These are phyloP conservation scores for Drosophila yakuba DNA, from an alignment of 1,140 invertebrate genomes.

Conservation along the genomic window DNA sequence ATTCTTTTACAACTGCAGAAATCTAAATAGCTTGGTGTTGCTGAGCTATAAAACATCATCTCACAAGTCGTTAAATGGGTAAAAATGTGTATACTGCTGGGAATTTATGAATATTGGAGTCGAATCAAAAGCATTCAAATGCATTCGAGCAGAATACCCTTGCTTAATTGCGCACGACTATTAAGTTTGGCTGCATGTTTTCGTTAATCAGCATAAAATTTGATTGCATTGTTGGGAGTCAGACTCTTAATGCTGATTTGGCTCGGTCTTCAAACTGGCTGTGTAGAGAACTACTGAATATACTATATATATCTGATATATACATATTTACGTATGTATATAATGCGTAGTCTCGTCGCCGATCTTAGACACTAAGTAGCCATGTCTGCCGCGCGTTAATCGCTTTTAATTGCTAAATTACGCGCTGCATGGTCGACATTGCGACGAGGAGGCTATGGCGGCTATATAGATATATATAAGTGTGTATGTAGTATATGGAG, in stretches of 20 bases:
- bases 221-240: slow-evolving; percentile 53
- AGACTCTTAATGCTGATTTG: slow-evolving; percentile 36
- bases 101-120: slow-evolving; percentile 6
- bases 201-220: slow-evolving; percentile 71
- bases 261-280: slow-evolving; percentile 38
- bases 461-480: background rate
- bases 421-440: slow-evolving; percentile 68
- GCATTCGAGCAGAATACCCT: slow-evolving; percentile 18
- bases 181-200: slow-evolving; percentile 30
- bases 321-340: background rate
- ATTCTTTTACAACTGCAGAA: no score
- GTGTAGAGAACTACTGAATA: background rate
- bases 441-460: slow-evolving; percentile 37
- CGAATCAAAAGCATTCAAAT: background rate
- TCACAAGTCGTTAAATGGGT: background rate
- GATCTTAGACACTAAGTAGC: slow-evolving; percentile 70
- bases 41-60: background rate
- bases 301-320: no score
- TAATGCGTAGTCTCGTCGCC: slow-evolving; percentile 12
- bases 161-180: slow-evolving; percentile 31
- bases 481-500: background rate
- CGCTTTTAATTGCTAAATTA: slow-evolving; percentile 84
- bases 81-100: background rate
- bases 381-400: slow-evolving; percentile 68
- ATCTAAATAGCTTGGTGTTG: no score